Percentiles rank a stretch among this genome's conserved stretches.
Conservation (phyloP, 2,113 vertebrate species). For the Callipepla squamata region DNA sequence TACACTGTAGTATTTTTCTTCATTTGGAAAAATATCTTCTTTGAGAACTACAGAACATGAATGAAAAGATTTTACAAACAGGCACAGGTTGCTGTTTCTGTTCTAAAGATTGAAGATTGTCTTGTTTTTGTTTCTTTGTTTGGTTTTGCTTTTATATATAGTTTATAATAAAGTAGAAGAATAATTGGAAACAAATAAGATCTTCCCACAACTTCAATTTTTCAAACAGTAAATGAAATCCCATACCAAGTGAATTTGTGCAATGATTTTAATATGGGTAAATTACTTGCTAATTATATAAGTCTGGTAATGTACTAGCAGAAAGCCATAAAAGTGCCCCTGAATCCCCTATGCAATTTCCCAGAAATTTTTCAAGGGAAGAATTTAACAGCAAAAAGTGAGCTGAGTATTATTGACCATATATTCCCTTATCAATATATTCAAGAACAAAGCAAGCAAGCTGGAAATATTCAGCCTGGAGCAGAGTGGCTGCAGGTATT, state of each 20-base stretch:
- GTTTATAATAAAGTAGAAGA: not conserved
- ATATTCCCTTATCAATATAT: not conserved
- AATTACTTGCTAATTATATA: not conserved
- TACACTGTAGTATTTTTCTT: not conserved
- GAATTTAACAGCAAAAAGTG: not conserved
- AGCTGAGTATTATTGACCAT: fast-evolving
- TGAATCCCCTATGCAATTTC: fast-evolving
- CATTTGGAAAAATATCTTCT: not conserved
- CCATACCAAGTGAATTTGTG: not conserved
- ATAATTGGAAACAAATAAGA: not conserved
- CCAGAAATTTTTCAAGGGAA: not conserved
- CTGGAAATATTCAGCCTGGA: not conserved
- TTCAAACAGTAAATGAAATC: not conserved
- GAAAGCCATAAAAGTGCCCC: not conserved
- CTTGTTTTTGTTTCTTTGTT: not conserved
- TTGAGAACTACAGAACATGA: not conserved
- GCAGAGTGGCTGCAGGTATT: not conserved
- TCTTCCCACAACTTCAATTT: not conserved
- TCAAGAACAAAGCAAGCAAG: not conserved
- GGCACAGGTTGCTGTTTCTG: not conserved
- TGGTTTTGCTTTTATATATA: fast-evolving
- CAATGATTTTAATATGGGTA: not conserved
- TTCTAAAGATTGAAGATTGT: not conserved
- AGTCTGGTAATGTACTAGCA: not conserved
- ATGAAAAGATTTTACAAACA: not conserved